These are phyloP conservation scores for Rhinolophus sinicus DNA, from an alignment of 2,113 vertebrate species.

Conservation along the genomic window DNA sequence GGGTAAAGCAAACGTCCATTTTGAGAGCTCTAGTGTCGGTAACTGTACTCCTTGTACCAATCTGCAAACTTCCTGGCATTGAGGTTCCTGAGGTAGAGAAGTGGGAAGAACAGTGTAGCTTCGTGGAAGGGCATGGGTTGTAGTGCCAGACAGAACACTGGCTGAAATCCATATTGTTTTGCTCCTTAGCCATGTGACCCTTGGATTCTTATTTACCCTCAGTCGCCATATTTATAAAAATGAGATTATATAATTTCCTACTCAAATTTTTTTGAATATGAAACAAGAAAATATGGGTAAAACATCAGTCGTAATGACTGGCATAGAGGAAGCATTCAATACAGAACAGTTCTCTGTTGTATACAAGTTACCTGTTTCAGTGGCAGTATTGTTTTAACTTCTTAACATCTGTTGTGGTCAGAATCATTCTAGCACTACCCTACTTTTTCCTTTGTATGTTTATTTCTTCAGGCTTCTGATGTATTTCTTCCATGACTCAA, in stretches of 20 bases:
- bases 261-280: neutral
- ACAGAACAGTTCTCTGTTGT: neutral
- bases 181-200: neutral
- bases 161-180: neutral
- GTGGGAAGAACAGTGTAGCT: neutral
- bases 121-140: neutral
- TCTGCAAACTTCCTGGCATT: neutral
- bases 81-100: neutral
- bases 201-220: neutral
- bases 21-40: neutral
- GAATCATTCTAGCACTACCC: neutral
- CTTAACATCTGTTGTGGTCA: neutral
- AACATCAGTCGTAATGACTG: neutral
- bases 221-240: neutral
- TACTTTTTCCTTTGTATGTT: neutral
- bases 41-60: neutral
- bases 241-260: neutral
- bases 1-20: neutral
- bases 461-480: neutral
- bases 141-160: neutral
- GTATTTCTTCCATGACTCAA: constrained; percentile 21
- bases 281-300: neutral
- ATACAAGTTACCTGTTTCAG: neutral
- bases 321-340: neutral
- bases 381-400: neutral